These are phyloP conservation scores for Tetanocera ferruginea DNA, from an alignment of 2,888 invertebrate species.

Conservation along the genomic window DNA sequence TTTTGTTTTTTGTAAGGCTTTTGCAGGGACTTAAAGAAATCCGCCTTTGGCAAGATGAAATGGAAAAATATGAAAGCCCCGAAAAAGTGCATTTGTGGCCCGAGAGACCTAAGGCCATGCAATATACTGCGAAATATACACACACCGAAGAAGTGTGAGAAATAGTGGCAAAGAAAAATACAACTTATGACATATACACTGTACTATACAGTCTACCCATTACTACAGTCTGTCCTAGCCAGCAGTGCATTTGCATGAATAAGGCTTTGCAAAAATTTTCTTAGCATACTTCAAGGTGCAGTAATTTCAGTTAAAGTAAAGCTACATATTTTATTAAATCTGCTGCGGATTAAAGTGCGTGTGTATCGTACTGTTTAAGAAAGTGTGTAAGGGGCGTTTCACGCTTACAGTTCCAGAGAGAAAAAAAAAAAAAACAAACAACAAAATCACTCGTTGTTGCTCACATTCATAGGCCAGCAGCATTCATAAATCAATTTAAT, in stretches of 20 bases:
- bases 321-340: background rate
- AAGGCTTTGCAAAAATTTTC: background rate
- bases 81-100: too few relatives aligned
- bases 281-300: slow-evolving; percentile 14
- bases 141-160: too few relatives aligned
- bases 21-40: too few relatives aligned
- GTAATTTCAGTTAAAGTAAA: background rate
- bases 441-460: background rate
- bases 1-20: too few relatives aligned
- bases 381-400: background rate
- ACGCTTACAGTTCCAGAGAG: background rate
- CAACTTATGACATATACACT: too few relatives aligned
- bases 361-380: background rate
- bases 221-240: too few relatives aligned
- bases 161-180: too few relatives aligned
- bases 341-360: background rate
- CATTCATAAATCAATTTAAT: slow-evolving; percentile 50
- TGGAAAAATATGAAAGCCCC: too few relatives aligned
- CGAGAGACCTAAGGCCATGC: too few relatives aligned
- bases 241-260: background rate
- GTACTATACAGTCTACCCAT: too few relatives aligned
- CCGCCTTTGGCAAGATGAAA: too few relatives aligned
- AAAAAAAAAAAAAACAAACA: background rate
- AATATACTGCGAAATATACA: too few relatives aligned
- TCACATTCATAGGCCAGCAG: background rate